phyloP scores from a whole-genome alignment of 2,888 invertebrate genomes.

The Scaptomyza caliginosa region DNA sequence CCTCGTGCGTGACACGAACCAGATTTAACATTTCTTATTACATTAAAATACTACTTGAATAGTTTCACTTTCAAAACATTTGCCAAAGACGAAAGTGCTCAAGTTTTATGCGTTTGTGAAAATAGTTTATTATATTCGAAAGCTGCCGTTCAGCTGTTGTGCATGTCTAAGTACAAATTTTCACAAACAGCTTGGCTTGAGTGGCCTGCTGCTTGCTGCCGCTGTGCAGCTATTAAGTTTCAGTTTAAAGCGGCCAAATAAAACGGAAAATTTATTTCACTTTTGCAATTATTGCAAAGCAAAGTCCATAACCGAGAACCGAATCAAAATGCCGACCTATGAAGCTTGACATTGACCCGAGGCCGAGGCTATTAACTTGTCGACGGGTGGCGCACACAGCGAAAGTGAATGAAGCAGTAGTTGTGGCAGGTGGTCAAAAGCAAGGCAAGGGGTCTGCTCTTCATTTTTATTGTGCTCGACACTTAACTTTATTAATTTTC shows the following conservation, averaged over 20 bases:
- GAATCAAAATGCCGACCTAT: slow-evolving; percentile 28
- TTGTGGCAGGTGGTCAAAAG: neutral
- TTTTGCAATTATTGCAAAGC: slow-evolving; percentile 76
- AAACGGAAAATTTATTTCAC: slow-evolving; percentile 70
- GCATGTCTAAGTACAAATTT: neutral
- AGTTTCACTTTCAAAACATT: too few relatives aligned
- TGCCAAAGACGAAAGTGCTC: too few relatives aligned
- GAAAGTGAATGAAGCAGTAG: neutral
- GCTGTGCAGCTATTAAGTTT: slow-evolving; percentile 17
- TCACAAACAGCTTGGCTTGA: neutral
- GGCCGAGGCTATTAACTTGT: slow-evolving; percentile 49
- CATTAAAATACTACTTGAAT: too few relatives aligned
- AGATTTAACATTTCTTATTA: too few relatives aligned
- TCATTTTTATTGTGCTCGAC: slow-evolving; percentile 76
- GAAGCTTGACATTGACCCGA: slow-evolving; percentile 61
- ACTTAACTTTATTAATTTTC: slow-evolving; percentile 79
- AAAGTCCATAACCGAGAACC: slow-evolving; percentile 62
- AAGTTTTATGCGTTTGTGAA: too few relatives aligned
- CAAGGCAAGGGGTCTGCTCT: slow-evolving; percentile 22
- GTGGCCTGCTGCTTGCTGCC: slow-evolving; percentile 7
- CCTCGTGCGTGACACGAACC: slow-evolving; percentile 27
- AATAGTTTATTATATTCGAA: neutral
- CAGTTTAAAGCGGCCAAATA: slow-evolving; percentile 57
- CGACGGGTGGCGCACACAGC: slow-evolving; percentile 2
- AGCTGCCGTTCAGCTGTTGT: neutral